Conservation (phyloP, 2,888 invertebrate species). For the Prenolepis imparis region DNA sequence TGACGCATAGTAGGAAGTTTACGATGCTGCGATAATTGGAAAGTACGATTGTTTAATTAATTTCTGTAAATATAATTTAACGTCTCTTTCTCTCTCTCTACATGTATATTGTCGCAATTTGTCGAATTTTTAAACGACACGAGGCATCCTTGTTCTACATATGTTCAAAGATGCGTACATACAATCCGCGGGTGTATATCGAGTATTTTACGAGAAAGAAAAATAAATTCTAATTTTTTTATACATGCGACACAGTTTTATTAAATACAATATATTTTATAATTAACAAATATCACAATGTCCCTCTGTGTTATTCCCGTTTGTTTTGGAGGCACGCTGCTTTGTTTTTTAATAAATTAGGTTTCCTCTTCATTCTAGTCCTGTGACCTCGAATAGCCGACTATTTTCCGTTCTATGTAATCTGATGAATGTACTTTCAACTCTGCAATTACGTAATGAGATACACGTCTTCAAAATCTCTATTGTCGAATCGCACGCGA, state of each 20-base stretch:
- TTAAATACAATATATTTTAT: slow-evolving; percentile 35
- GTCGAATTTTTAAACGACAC: neutral
- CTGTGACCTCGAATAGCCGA: slow-evolving; percentile 24
- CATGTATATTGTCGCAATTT: slow-evolving; percentile 68
- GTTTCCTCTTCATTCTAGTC: slow-evolving; percentile 32
- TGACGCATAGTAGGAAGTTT: slow-evolving; percentile 51
- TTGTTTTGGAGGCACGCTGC: neutral
- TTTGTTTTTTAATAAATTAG: slow-evolving; percentile 42
- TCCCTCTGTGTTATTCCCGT: neutral
- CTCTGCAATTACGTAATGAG: neutral
- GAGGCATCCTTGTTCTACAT: slow-evolving; percentile 31
- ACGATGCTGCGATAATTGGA: slow-evolving; percentile 15
- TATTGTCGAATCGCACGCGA: neutral
- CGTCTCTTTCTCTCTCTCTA: neutral
- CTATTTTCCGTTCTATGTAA: slow-evolving; percentile 1
- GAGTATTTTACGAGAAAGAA: slow-evolving; percentile 15
- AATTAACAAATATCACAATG: neutral
- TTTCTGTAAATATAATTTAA: slow-evolving; percentile 41
- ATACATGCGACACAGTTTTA: neutral
- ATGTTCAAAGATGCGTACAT: slow-evolving; percentile 5
- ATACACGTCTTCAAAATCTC: neutral
- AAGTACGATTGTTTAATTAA: slow-evolving; percentile 31
- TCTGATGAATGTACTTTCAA: slow-evolving; percentile 15
- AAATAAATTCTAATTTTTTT: slow-evolving; percentile 36
- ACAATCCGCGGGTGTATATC: slow-evolving; percentile 8